A percentile compares a stretch with the other conserved stretches of the same genome.
Conservation (phyloP, 2,888 invertebrate genomes). For the Emmelina monodactyla region DNA sequence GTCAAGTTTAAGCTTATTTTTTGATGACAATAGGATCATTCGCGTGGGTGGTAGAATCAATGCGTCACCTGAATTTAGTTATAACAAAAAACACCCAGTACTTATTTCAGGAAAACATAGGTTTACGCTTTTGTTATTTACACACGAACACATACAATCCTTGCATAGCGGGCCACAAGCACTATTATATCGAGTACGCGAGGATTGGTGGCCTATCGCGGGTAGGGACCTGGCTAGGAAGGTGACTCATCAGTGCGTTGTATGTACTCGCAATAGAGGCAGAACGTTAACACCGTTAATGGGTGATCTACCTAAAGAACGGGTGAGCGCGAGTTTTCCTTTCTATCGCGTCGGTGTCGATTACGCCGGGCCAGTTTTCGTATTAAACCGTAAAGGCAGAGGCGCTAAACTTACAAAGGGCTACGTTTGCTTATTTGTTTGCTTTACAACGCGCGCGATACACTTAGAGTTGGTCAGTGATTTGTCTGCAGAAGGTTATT, state of each 20-base stretch:
- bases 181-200: background rate
- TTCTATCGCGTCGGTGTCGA: conserved; percentile 18
- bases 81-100: conserved; percentile 2
- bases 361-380: conserved; percentile 17
- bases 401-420: conserved; percentile 14
- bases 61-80: background rate
- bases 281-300: conserved; percentile 11
- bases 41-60: background rate
- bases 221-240: conserved; percentile 7
- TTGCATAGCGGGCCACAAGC: background rate
- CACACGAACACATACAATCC: background rate
- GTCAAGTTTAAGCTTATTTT: background rate
- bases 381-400: conserved; percentile 16
- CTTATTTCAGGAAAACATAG: background rate
- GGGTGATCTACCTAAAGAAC: conserved; percentile 16
- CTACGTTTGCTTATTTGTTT: conserved; percentile 16
- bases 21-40: background rate
- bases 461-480: background rate
- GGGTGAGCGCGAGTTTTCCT: conserved; percentile 11
- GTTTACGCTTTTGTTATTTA: background rate
- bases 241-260: conserved; percentile 9
- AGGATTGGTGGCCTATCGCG: background rate
- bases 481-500: background rate
- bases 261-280: conserved; percentile 10
- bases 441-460: background rate